Evolutionary conservation across 2,797 vertebrate species (phyloP).

Genomic region (Crenuchus spilurus): DNA sequence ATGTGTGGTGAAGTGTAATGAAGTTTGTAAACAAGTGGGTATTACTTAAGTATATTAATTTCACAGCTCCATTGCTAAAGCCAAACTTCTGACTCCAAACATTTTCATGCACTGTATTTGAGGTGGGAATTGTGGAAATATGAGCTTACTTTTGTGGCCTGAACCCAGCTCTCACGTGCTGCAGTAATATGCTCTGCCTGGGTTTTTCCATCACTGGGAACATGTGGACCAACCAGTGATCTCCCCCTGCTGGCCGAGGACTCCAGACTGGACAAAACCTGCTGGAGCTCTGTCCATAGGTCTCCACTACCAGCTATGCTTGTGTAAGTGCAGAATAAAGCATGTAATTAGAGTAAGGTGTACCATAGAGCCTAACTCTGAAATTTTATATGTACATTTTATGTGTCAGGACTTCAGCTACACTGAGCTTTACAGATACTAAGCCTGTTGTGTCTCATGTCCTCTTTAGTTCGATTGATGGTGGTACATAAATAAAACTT

Average conservation of each 20-base stretch:
- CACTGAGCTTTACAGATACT: too few relatives aligned
- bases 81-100: too few relatives aligned
- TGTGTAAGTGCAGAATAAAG: constrained; percentile 13
- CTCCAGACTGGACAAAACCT: constrained; percentile 84
- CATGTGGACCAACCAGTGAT: constrained; percentile 58
- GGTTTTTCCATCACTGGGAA: constrained; percentile 60
- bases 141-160: constrained; percentile 72
- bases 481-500: constrained; percentile 16
- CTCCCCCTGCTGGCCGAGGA: constrained; percentile 77
- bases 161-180: constrained; percentile 67
- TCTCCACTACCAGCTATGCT: constrained; percentile 63
- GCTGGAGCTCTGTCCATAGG: constrained; percentile 81
- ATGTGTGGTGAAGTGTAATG: too few relatives aligned
- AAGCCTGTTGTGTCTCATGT: constrained; percentile 1
- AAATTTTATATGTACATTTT: too few relatives aligned
- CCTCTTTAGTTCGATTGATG: constrained; percentile 36
- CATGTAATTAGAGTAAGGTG: neutral
- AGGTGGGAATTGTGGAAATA: neutral
- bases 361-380: neutral
- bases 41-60: too few relatives aligned
- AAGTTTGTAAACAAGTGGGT: too few relatives aligned
- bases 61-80: too few relatives aligned
- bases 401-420: too few relatives aligned
- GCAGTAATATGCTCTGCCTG: constrained; percentile 66
- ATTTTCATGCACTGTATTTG: too few relatives aligned